Percentiles rank a stretch among this genome's conserved stretches.
Conservation (phyloP, 2,113 vertebrate genomes). For the Rostratula benghalensis region DNA sequence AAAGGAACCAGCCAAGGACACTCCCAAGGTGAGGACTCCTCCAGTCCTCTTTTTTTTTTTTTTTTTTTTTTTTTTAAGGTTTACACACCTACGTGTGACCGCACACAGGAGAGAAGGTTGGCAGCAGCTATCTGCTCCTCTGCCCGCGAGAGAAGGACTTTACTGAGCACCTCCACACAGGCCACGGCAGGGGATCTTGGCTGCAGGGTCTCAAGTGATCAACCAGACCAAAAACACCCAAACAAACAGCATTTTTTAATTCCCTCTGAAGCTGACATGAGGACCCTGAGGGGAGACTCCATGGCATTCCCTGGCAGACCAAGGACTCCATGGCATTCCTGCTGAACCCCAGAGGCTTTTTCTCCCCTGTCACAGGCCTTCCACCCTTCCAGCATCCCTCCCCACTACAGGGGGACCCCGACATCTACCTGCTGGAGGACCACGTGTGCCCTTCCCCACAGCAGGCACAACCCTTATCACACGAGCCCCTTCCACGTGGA, state of each 20-base stretch:
- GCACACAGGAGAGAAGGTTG: neutral
- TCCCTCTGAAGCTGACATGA: neutral
- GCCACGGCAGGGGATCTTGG: neutral
- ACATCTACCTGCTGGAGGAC: neutral
- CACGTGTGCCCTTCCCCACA: neutral
- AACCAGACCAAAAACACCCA: neutral
- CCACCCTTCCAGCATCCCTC: neutral
- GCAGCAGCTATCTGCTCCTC: neutral
- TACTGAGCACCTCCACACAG: neutral
- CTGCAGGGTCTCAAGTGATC: neutral
- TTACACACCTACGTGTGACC: too few species aligned
- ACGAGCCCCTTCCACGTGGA: neutral
- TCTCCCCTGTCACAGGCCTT: neutral
- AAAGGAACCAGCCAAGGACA: neutral
- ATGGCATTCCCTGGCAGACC: neutral
- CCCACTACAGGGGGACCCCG: neutral
- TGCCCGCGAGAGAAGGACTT: neutral
- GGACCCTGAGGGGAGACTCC: neutral
- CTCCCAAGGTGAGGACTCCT: neutral
- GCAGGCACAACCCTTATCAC: neutral
- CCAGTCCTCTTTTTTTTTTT: neutral
- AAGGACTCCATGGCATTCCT: neutral
- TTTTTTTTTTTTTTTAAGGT: neutral
- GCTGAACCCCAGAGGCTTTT: neutral
- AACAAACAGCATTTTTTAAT: conserved; percentile 11